Evolutionary conservation across 1,140 invertebrate species (phyloP), one percentile per base, ranked within the genome.

Genomic region (Drosophila auraria): DNA sequence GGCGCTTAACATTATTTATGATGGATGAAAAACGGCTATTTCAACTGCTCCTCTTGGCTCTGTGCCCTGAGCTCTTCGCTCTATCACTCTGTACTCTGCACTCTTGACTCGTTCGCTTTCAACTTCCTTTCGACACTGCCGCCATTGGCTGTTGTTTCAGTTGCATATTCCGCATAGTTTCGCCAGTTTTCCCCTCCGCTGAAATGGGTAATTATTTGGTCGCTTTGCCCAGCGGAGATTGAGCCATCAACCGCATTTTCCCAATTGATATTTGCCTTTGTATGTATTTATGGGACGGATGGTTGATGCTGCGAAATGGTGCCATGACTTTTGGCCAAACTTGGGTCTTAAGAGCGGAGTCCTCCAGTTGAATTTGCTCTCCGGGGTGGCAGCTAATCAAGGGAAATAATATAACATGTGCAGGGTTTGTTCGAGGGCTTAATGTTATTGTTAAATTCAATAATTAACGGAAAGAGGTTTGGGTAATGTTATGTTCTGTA

Each of bases 1-100:
- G 91, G 91, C 91, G 91, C 91, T 92, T 92, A 92, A 87, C 87
- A 90, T 91, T 91, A 92, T 92, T 92, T 92, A 92, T 91, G 91
- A 87, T 81, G 84, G 83, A 86, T 92, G 81, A 66, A 92, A 91
- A 86, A 91, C 82, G 83, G 78, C 86, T 58, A 86, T 86, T 82
- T 78, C 61, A 45, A 50, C 71, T 68, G 62, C 56, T 78, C 58
- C 61, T 64, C 53, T 63, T 42, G 64, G 27, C 72, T 49, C 75
- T 15, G 45, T 69, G 42, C 25, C 50, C 59, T 58, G 12, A 5
- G 50, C 8, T 20, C 27, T 54, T 30, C 33, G n/a, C 30, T 42
- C 40, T 42, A 36, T 17, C 33, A 30, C 30, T 42, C 40, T 42
- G n/a, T 15, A 15, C 40, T 42, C 49, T 44, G 17, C 15, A 42